phyloP scores from a whole-genome alignment of 1,140 invertebrate genomes.

The Drosophila santomea region DNA sequence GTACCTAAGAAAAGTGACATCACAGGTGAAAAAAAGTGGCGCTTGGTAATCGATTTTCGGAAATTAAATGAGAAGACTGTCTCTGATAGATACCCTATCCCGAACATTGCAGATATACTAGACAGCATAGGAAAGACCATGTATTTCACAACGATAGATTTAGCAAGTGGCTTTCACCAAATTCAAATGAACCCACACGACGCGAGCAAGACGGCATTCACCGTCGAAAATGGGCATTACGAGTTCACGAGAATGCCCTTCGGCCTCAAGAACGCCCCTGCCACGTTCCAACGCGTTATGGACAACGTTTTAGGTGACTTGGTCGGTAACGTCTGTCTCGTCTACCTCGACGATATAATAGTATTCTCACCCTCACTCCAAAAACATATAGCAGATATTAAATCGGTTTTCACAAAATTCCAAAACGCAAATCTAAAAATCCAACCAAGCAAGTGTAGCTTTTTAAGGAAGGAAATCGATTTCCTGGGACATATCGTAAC shows the following conservation, averaged over 20 bases:
- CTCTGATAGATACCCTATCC: background rate
- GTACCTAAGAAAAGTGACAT: no score
- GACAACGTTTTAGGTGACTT: background rate
- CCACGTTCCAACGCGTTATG: constrained; percentile 2
- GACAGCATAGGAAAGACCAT: background rate
- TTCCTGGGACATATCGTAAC: constrained; percentile 8
- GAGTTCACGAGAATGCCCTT: no score
- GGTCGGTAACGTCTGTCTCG: background rate
- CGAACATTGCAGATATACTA: background rate
- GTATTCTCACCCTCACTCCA: background rate
- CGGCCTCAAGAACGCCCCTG: background rate
- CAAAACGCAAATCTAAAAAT: constrained; percentile 26
- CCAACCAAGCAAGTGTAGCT: constrained; percentile 10
- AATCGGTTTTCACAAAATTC: constrained; percentile 14
- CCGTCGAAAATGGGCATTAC: constrained; percentile 2
- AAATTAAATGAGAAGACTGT: background rate
- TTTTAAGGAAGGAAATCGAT: constrained; percentile 6
- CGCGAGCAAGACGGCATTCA: background rate
- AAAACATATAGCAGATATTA: constrained; percentile 14
- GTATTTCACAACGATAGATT: constrained; percentile 2
- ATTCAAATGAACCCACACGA: background rate
- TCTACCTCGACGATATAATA: background rate
- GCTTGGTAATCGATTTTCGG: constrained; percentile 15
- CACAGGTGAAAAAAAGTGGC: constrained; percentile 15
- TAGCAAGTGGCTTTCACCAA: background rate